Percentiles rank a stretch among this genome's conserved stretches.
phyloP scores from a whole-genome alignment of 2,113 vertebrate genomes.

The Vombatus ursinus region DNA sequence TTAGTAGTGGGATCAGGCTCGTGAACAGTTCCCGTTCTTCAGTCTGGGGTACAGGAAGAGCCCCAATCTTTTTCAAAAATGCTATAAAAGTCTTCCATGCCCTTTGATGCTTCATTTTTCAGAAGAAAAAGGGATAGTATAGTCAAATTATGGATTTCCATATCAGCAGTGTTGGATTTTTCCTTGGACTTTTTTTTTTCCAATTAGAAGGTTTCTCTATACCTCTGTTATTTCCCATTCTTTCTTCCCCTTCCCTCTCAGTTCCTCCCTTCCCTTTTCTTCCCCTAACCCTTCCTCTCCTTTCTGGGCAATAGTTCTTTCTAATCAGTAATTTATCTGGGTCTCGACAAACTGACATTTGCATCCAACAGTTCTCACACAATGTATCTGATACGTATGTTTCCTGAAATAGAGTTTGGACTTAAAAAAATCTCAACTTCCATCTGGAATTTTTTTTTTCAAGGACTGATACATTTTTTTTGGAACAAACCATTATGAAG shows the following conservation, averaged over 20 bases:
- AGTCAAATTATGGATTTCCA: neutral
- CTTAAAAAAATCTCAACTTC: neutral
- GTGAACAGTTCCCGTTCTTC: neutral
- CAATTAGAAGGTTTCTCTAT: neutral
- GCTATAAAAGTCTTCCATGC: neutral
- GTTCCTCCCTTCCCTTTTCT: neutral
- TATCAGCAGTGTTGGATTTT: neutral
- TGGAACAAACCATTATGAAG: neutral
- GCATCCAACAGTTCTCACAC: neutral
- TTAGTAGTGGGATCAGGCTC: neutral
- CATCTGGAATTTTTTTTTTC: neutral
- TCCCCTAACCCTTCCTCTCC: neutral
- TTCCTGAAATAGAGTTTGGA: neutral
- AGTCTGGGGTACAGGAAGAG: neutral
- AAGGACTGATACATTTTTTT: neutral
- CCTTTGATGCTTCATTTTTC: neutral
- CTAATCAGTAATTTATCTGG: neutral
- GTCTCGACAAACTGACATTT: neutral
- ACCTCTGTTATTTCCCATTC: neutral
- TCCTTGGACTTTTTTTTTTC: neutral
- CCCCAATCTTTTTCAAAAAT: neutral
- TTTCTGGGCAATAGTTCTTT: neutral
- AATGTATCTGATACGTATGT: neutral
- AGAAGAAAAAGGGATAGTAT: neutral
- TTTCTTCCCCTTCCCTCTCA: neutral